phyloP scores from a whole-genome alignment of 2,113 vertebrate species.

The Actenoides lindsayi region DNA sequence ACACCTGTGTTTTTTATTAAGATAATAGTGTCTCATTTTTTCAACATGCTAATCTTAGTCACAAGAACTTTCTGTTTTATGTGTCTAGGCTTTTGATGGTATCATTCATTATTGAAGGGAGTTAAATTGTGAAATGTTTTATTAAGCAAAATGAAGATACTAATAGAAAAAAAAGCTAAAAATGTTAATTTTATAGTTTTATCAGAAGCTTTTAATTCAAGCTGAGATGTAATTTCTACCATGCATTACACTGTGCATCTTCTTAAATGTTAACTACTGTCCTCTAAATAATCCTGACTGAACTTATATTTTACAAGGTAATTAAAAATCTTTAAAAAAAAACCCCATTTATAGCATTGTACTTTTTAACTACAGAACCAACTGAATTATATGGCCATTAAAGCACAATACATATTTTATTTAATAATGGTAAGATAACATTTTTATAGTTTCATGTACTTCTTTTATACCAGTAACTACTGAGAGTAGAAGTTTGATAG shows the following conservation, averaged over 20 bases:
- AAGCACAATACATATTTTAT: not conserved
- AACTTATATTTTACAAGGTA: not conserved
- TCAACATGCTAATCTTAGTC: not conserved
- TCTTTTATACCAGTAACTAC: not conserved
- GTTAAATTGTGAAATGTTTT: not conserved
- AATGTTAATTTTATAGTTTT: not conserved
- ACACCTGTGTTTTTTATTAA: not conserved
- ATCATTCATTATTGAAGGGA: not conserved
- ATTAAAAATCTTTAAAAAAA: not conserved
- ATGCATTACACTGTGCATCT: not conserved
- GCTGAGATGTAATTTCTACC: not conserved
- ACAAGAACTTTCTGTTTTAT: not conserved
- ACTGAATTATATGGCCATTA: not conserved
- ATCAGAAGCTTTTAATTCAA: not conserved
- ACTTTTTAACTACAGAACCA: not conserved
- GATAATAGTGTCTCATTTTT: not conserved
- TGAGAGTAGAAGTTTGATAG: not conserved
- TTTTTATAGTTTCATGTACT: not conserved
- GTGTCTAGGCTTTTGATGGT: not conserved
- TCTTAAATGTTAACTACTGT: not conserved
- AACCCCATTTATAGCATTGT: not conserved
- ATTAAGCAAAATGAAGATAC: not conserved
- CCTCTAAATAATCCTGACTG: not conserved
- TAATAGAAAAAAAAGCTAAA: not conserved
- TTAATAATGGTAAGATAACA: not conserved